Evolutionary conservation across 2,888 invertebrate genomes (phyloP).

Genomic region (Pyrochroa serraticornis): DNA sequence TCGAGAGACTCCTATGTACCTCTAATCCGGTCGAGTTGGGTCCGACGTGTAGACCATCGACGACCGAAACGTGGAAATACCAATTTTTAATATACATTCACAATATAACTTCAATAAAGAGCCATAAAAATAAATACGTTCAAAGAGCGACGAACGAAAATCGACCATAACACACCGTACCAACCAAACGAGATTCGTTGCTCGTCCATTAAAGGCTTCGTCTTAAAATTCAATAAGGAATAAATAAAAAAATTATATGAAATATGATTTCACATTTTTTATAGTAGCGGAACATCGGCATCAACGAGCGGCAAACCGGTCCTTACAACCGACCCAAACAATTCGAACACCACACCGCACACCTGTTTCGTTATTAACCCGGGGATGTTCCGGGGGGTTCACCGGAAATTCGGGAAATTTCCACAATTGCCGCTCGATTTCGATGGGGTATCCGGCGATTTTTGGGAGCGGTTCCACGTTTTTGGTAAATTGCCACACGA

Average conservation of each 20-base stretch:
- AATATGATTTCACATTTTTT: conserved; percentile 33
- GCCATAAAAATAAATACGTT: conserved; percentile 27
- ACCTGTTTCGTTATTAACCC: too few relatives aligned
- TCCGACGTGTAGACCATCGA: conserved; percentile 20
- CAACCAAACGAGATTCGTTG: conserved; percentile 12
- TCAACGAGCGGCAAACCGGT: conserved; percentile 17
- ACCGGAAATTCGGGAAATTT: too few relatives aligned
- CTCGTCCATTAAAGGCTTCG: conserved; percentile 11
- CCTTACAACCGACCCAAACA: too few relatives aligned
- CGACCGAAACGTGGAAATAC: conserved; percentile 18
- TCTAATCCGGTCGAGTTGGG: neutral
- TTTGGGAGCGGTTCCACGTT: too few relatives aligned
- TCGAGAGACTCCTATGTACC: neutral
- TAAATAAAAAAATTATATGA: conserved; percentile 30
- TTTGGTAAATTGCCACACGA: too few relatives aligned
- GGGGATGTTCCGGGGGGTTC: too few relatives aligned
- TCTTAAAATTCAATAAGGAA: conserved; percentile 29
- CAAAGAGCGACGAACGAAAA: conserved; percentile 1
- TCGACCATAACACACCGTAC: conserved; percentile 1
- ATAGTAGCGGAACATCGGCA: conserved; percentile 13
- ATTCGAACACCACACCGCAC: too few relatives aligned
- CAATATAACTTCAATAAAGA: conserved; percentile 28
- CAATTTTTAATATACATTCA: conserved; percentile 27
- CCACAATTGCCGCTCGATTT: too few relatives aligned
- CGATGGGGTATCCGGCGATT: too few relatives aligned